Conservation (phyloP, 92 coral and sea anemone species). For the Porites evermanni region DNA sequence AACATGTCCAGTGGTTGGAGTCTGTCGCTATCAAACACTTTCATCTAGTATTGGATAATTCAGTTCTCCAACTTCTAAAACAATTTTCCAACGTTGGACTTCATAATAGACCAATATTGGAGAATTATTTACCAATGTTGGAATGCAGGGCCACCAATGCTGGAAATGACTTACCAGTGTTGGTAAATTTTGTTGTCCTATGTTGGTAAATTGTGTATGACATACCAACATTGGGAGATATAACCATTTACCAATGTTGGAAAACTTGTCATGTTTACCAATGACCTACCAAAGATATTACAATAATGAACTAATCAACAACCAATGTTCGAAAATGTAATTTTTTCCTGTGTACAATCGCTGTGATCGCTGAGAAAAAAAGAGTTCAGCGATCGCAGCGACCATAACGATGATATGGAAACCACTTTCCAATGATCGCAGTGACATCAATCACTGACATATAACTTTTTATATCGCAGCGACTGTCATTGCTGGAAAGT, state of each 20-base stretch:
- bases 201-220: not conserved
- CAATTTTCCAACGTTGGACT: not conserved
- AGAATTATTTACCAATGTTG: not conserved
- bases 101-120: not conserved
- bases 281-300: not conserved
- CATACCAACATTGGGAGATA: slow-evolving; percentile 14
- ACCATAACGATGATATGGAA: too few relatives aligned
- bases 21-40: not conserved
- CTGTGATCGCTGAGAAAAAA: too few relatives aligned
- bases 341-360: slow-evolving; percentile 3
- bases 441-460: too few relatives aligned
- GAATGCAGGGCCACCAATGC: not conserved
- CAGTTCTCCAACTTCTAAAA: not conserved
- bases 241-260: slow-evolving; percentile 27
- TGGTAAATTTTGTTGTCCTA: not conserved
- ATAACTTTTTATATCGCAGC: too few relatives aligned
- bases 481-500: too few relatives aligned
- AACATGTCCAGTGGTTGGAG: not conserved
- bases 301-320: not conserved
- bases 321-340: slow-evolving; percentile 5
- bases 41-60: not conserved
- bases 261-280: not conserved
- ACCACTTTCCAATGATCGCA: too few relatives aligned
- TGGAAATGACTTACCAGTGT: not conserved
- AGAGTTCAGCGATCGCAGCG: too few relatives aligned